These are phyloP conservation scores for Pocillopora meandrina DNA, from an alignment of 92 coral and sea anemone genomes.

Conservation along the genomic window DNA sequence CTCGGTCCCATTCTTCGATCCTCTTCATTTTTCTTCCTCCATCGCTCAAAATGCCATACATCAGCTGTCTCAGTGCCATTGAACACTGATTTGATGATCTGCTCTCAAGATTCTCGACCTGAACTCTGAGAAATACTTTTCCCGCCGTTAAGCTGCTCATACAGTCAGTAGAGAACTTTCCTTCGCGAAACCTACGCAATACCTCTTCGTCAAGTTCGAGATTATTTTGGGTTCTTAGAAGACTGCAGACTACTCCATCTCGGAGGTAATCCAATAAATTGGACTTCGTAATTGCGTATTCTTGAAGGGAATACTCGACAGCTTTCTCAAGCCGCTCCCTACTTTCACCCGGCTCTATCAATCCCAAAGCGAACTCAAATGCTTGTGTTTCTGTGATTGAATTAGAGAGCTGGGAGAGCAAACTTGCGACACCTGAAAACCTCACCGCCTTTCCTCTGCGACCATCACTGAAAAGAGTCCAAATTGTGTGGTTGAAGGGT, in stretches of 20 bases:
- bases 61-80: constrained; percentile 46
- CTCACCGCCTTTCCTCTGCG: constrained; percentile 29
- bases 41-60: constrained; percentile 50
- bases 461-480: constrained; percentile 31
- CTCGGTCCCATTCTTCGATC: constrained; percentile 68
- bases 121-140: constrained; percentile 56
- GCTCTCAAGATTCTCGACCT: constrained; percentile 64
- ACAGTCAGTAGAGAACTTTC: constrained; percentile 54
- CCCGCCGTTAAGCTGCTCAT: constrained; percentile 53
- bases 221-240: constrained; percentile 35
- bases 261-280: constrained; percentile 57
- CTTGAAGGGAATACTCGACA: constrained; percentile 63
- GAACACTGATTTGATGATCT: constrained; percentile 67
- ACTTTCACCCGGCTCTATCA: background rate
- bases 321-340: constrained; percentile 36
- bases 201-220: constrained; percentile 56
- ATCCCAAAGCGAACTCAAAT: constrained; percentile 42
- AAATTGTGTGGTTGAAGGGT: constrained; percentile 52
- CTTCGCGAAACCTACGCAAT: constrained; percentile 58
- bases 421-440: constrained; percentile 49
- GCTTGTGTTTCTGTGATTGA: constrained; percentile 46
- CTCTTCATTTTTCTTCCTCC: background rate
- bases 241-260: constrained; percentile 32
- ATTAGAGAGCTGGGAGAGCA: constrained; percentile 41
- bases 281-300: constrained; percentile 57